A percentile compares a stretch with the other conserved stretches of the same genome.
Evolutionary conservation across 2,797 vertebrate genomes (phyloP).

Genomic region (Hylomyscus alleni): DNA sequence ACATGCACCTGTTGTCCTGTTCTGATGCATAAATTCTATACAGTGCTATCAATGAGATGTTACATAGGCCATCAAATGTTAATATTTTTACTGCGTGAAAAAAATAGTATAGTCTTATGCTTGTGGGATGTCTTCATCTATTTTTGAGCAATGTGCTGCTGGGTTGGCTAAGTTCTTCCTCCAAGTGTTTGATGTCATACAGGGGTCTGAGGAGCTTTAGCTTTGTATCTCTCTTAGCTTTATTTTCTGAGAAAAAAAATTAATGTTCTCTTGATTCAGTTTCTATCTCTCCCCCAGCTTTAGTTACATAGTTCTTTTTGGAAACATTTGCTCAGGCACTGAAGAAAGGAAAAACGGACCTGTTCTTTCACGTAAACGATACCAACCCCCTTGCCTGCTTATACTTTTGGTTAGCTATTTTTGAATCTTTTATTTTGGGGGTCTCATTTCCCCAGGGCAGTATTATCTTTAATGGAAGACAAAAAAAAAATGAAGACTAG

Average conservation of each 20-base stretch:
- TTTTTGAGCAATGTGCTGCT: neutral
- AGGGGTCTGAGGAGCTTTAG: neutral
- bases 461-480: conserved; percentile 70
- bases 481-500: conserved; percentile 68
- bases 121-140: neutral
- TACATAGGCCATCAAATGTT: neutral
- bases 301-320: conserved; percentile 27
- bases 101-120: neutral
- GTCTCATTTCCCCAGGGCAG: neutral
- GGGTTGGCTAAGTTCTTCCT: neutral
- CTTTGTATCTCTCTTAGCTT: neutral
- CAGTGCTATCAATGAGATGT: conserved; percentile 16
- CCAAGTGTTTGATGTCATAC: neutral
- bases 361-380: neutral
- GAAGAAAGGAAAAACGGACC: neutral
- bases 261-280: neutral
- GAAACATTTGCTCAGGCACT: neutral
- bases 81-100: neutral
- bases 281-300: neutral
- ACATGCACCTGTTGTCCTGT: neutral
- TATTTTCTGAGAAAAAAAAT: neutral
- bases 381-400: neutral
- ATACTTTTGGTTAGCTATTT: neutral
- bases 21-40: neutral
- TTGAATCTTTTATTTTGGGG: neutral